Evolutionary conservation across 2,797 vertebrate species (phyloP).

Genomic region (Salmo trutta): DNA sequence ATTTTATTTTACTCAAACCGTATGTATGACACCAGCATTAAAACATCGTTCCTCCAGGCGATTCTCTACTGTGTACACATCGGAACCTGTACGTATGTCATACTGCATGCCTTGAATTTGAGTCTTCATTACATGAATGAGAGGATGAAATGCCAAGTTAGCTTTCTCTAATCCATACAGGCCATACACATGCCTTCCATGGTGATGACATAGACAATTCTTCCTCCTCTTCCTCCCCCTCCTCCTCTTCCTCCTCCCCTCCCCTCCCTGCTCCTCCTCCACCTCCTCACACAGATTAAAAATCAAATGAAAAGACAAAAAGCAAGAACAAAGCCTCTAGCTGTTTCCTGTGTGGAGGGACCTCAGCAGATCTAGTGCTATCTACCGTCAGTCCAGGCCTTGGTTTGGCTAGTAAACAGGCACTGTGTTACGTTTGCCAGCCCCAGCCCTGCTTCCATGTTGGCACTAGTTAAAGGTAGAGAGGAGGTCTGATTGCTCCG

Average conservation of each 20-base stretch:
- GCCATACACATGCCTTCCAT: background rate
- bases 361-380: constrained; percentile 1
- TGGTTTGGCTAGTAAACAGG: background rate
- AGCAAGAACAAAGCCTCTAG: background rate
- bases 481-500: constrained; percentile 17
- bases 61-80: background rate
- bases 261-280: background rate
- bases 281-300: constrained; percentile 2
- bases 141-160: background rate
- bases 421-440: background rate
- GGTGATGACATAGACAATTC: background rate
- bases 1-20: too few relatives aligned
- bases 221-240: background rate
- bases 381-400: background rate
- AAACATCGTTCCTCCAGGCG: constrained; percentile 11
- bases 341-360: background rate
- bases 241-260: too few relatives aligned
- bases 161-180: constrained; percentile 14
- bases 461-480: constrained; percentile 7
- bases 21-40: constrained; percentile 4
- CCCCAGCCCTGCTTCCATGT: background rate
- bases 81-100: background rate
- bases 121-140: background rate
- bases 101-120: background rate
- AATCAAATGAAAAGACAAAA: background rate